These are phyloP conservation scores for Mellilla xanthometata DNA, from an alignment of 2,888 invertebrate species.

Conservation along the genomic window DNA sequence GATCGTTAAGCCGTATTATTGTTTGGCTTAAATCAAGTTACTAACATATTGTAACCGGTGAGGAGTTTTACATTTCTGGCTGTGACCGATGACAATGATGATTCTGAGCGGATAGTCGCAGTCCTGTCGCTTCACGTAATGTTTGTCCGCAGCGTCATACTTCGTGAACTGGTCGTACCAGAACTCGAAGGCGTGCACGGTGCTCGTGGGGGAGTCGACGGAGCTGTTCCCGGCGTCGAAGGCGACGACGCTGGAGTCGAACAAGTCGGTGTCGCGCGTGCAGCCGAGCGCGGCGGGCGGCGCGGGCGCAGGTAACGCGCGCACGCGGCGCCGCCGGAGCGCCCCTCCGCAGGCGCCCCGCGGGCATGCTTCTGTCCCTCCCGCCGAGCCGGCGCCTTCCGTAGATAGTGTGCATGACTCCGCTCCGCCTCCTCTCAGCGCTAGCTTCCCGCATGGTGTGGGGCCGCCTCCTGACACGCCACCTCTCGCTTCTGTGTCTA, in stretches of 20 bases:
- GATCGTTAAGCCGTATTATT: conserved; percentile 23
- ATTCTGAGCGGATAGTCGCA: neutral
- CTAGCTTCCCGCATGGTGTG: conserved; percentile 79
- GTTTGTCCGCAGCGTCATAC: conserved; percentile 86
- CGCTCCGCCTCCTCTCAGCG: conserved; percentile 64
- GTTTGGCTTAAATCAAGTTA: conserved; percentile 11
- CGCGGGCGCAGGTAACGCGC: conserved; percentile 78
- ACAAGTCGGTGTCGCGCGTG: conserved; percentile 87
- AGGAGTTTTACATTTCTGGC: conserved; percentile 19
- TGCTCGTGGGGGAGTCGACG: conserved; percentile 90
- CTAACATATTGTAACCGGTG: conserved; percentile 6
- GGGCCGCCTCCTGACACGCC: conserved; percentile 42
- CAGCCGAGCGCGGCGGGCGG: conserved; percentile 83
- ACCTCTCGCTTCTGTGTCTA: conserved; percentile 60
- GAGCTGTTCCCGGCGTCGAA: conserved; percentile 87
- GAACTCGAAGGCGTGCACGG: conserved; percentile 91
- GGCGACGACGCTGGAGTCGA: conserved; percentile 86
- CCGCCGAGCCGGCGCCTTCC: conserved; percentile 65
- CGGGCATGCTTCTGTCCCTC: conserved; percentile 81
- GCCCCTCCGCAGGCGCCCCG: conserved; percentile 73
- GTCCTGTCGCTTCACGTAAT: neutral
- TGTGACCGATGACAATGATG: conserved; percentile 12
- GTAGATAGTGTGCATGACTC: conserved; percentile 78
- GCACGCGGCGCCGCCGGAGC: no score
- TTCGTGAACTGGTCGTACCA: conserved; percentile 93